Percentiles rank a stretch among this genome's conserved stretches.
These are phyloP conservation scores for Lapara coniferarum DNA, from an alignment of 2,888 invertebrate genomes.

Conservation along the genomic window DNA sequence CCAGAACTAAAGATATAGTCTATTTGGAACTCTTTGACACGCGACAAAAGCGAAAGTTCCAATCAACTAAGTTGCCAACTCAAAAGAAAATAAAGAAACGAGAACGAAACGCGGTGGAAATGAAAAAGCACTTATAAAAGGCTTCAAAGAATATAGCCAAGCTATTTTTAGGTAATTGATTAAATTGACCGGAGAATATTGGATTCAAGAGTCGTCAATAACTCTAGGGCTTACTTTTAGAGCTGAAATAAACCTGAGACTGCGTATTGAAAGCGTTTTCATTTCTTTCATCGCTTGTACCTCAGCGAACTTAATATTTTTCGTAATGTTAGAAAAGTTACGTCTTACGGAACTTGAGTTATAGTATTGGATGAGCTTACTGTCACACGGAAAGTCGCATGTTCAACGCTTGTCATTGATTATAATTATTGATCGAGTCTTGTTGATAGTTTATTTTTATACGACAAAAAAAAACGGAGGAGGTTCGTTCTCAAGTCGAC, in stretches of 20 bases:
- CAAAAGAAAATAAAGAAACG: slow-evolving; percentile 17
- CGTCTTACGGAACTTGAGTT: too few relatives aligned
- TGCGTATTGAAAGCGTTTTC: not conserved
- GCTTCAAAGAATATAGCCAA: slow-evolving; percentile 31
- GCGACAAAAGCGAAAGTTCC: not conserved
- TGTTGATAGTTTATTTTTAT: too few relatives aligned
- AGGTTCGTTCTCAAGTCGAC: too few relatives aligned
- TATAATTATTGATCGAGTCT: too few relatives aligned
- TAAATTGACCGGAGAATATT: slow-evolving; percentile 31
- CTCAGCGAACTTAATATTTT: too few relatives aligned
- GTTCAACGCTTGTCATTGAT: too few relatives aligned
- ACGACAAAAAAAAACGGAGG: too few relatives aligned
- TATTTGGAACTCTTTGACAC: not conserved
- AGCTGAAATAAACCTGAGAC: not conserved
- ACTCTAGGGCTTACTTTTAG: slow-evolving; percentile 26
- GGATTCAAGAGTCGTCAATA: slow-evolving; percentile 26
- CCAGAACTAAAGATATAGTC: not conserved
- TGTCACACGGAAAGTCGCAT: too few relatives aligned
- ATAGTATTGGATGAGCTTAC: too few relatives aligned
- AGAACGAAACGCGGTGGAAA: slow-evolving; percentile 17
- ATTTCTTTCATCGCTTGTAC: not conserved
- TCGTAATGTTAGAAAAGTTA: too few relatives aligned
- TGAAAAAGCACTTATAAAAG: slow-evolving; percentile 25
- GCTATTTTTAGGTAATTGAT: slow-evolving; percentile 30
- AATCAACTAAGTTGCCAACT: slow-evolving; percentile 20